phyloP scores from a whole-genome alignment of 2,797 vertebrate genomes.

The Pangasius macronema region DNA sequence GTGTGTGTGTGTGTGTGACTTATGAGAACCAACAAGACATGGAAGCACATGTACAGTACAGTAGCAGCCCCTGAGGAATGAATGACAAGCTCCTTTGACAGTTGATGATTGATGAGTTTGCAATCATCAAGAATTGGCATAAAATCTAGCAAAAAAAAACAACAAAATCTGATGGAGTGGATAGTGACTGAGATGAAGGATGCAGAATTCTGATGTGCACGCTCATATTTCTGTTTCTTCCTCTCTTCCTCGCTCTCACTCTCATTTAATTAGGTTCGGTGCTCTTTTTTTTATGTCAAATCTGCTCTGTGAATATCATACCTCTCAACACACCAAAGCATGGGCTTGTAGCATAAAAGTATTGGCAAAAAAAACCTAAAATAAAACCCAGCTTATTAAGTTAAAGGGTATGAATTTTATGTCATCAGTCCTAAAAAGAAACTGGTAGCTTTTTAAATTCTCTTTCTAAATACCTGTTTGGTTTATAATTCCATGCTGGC shows the following conservation, averaged over 20 bases:
- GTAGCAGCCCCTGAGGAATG: conserved; percentile 39
- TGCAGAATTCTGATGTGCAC: conserved; percentile 51
- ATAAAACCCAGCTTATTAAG: not conserved
- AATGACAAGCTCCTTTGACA: conserved; percentile 48
- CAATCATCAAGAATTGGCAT: conserved; percentile 52
- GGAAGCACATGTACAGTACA: conserved; percentile 48
- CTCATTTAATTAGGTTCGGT: conserved; percentile 29
- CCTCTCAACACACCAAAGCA: conserved; percentile 59
- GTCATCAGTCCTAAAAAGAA: not conserved
- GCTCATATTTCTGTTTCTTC: conserved; percentile 40
- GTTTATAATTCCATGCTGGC: conserved; percentile 20
- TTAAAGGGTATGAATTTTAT: not conserved
- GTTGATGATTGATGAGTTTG: conserved; percentile 51
- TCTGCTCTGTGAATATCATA: conserved; percentile 53
- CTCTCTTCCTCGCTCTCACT: conserved; percentile 9
- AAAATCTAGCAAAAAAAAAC: conserved; percentile 38
- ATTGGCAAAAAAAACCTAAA: not conserved
- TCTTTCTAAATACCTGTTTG: not conserved
- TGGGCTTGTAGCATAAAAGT: not conserved
- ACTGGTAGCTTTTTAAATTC: not conserved
- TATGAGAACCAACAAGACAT: conserved; percentile 31
- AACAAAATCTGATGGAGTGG: conserved; percentile 27
- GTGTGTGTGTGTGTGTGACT: not conserved
- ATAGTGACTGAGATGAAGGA: conserved; percentile 47
- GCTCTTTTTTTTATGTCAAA: conserved; percentile 14